Evolutionary conservation across 2,797 vertebrate genomes (phyloP), one percentile per base, ranked within the genome.

Genomic region (Tiaroga cobitis): DNA sequence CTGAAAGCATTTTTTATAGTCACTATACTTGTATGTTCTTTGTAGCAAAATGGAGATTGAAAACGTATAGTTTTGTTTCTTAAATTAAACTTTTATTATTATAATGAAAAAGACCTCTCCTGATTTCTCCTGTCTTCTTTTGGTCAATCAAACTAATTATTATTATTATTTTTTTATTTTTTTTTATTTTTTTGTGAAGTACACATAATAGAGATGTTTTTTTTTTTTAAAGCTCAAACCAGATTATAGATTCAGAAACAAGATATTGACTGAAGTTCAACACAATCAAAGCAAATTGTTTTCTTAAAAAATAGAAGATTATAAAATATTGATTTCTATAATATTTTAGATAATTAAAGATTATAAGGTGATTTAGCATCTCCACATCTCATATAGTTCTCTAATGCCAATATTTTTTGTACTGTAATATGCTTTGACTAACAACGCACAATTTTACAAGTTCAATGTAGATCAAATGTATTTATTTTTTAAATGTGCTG

Each of bases 61-160:
- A 84, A 91, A 90, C 86, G 82, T 80, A 70, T 73, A 77, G 89
- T 77, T 89, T 88, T 89, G 82, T 95, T 95, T 94, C 83, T 65
- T 94, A 95, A 95, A 96, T 95, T 95, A 95, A 96, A 94, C 43
- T n/a, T 86, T 77, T 86, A 83, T 89, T 90, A 90, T 90, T 90
- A 87, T 89, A 68, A 77, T 88, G 90, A 63, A 91, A 29, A 83
- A 72, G 15, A 2, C 78, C 85, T 83, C 84, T 89, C 86, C 34
- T 34, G 56, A 65, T 87, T 2, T 68, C 92, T 49, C 16, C 74
- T 91, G 34, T 80, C 29, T 86, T 74, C 4, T 81, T 83, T 5
- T 77, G 2, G 73, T 7, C 46, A 65, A 13, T 11, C 29, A 59
- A 77, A 51, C 5, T 7, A 43, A 56, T 24, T 56, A 56, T 63